phyloP scores from a whole-genome alignment of 1,140 invertebrate species.

The Zaprionus lachaisei region DNA sequence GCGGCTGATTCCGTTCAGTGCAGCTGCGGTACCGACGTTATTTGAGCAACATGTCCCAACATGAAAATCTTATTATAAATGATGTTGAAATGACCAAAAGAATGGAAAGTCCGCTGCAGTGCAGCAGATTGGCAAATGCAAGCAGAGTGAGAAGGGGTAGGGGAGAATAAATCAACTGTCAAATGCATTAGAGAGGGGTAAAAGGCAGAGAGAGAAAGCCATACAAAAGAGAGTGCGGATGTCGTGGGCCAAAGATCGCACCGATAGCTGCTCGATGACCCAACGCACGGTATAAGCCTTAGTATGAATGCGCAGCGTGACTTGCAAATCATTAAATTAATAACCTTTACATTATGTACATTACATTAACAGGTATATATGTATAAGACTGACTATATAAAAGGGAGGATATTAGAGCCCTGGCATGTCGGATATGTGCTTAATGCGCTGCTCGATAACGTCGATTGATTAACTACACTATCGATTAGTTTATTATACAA shows the following conservation, averaged over 20 bases:
- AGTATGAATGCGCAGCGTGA: background rate
- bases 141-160: background rate
- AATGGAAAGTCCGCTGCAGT: conserved; percentile 18
- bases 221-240: background rate
- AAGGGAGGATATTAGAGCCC: too few relatives aligned
- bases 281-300: background rate
- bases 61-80: conserved; percentile 74
- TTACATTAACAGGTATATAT: too few relatives aligned
- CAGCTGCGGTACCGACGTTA: conserved; percentile 15
- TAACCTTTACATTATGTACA: conserved; percentile 5
- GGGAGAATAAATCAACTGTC: conserved; percentile 1
- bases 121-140: conserved; percentile 14
- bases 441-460: background rate
- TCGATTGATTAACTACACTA: background rate
- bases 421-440: too few relatives aligned
- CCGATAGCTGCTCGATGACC: conserved; percentile 16
- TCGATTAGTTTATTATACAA: background rate
- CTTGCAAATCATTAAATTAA: conserved; percentile 19
- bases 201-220: background rate
- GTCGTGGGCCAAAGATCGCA: conserved; percentile 13
- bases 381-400: too few relatives aligned
- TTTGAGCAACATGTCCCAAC: conserved; percentile 37
- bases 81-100: conserved; percentile 57
- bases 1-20: conserved; percentile 13
- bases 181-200: background rate